Conservation (phyloP, 2,888 invertebrate genomes). For the Mythimna impura region DNA sequence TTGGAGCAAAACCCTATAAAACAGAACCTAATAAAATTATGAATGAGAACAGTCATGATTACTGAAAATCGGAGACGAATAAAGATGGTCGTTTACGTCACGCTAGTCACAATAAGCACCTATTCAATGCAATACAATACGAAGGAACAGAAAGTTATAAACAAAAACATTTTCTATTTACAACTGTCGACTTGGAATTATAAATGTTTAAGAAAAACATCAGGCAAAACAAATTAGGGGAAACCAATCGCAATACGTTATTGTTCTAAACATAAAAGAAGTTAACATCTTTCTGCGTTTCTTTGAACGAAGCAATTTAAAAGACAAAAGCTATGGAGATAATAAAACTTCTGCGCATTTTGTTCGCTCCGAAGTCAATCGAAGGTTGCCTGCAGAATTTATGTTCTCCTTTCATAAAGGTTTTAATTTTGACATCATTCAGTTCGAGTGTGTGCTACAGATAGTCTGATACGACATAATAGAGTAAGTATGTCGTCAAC, state of each 20-base stretch:
- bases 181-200: conserved; percentile 33
- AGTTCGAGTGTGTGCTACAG: conserved; percentile 11
- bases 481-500: conserved; percentile 36
- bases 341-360: conserved; percentile 45
- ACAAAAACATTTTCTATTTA: conserved; percentile 46
- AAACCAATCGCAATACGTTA: conserved; percentile 36
- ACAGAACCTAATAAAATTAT: conserved; percentile 18
- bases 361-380: conserved; percentile 32
- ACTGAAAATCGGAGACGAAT: conserved; percentile 21
- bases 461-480: conserved; percentile 25
- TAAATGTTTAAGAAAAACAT: conserved; percentile 44
- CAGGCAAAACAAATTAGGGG: conserved; percentile 52
- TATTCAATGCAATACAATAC: conserved; percentile 49
- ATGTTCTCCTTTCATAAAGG: conserved; percentile 12
- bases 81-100: conserved; percentile 43
- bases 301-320: conserved; percentile 36
- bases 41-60: conserved; percentile 19
- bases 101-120: conserved; percentile 35
- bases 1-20: conserved; percentile 1
- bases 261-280: conserved; percentile 50
- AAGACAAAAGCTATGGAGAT: conserved; percentile 44
- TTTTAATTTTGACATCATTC: conserved; percentile 37
- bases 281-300: conserved; percentile 23
- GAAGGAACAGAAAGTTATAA: conserved; percentile 41
- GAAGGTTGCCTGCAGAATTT: conserved; percentile 18